Conservation (phyloP, 2,888 invertebrate species). For the Aquatica leii region DNA sequence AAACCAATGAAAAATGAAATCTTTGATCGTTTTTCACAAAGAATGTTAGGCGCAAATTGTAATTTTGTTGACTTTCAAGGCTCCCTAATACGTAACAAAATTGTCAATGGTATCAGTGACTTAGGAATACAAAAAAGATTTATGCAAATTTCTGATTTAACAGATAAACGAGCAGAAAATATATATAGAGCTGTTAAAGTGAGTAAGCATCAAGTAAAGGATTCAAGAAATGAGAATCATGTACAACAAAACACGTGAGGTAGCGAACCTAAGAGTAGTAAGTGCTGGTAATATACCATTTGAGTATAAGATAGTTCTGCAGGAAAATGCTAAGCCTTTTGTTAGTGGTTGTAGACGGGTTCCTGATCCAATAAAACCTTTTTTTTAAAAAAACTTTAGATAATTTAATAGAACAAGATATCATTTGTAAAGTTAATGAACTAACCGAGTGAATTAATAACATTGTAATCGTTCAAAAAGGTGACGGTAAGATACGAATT, state of each 20-base stretch:
- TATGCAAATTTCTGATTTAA: constrained; percentile 20
- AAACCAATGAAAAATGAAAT: constrained; percentile 10
- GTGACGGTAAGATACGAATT: constrained; percentile 33
- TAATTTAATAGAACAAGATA: neutral
- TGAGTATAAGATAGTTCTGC: neutral
- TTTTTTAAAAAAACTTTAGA: neutral
- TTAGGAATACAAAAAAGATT: constrained; percentile 34
- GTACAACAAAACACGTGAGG: constrained; percentile 3
- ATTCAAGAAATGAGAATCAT: constrained; percentile 34
- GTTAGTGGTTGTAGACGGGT: neutral
- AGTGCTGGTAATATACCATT: constrained; percentile 1
- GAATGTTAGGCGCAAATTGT: constrained; percentile 11
- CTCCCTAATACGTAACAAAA: constrained; percentile 20
- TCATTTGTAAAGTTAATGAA: constrained; percentile 2
- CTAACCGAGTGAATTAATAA: neutral
- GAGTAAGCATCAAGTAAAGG: constrained; percentile 44
- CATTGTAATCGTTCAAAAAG: constrained; percentile 3
- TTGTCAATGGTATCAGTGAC: constrained; percentile 33
- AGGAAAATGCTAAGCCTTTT: neutral
- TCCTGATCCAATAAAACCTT: neutral
- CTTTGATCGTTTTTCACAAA: constrained; percentile 24
- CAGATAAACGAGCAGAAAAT: constrained; percentile 33
- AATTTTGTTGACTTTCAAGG: constrained; percentile 25
- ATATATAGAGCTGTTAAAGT: constrained; percentile 38
- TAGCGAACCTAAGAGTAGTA: constrained; percentile 1